Percentiles rank a stretch among this genome's conserved stretches.
These are phyloP conservation scores for Zaprionus gabonicus DNA, from an alignment of 1,140 invertebrate species.

Conservation along the genomic window DNA sequence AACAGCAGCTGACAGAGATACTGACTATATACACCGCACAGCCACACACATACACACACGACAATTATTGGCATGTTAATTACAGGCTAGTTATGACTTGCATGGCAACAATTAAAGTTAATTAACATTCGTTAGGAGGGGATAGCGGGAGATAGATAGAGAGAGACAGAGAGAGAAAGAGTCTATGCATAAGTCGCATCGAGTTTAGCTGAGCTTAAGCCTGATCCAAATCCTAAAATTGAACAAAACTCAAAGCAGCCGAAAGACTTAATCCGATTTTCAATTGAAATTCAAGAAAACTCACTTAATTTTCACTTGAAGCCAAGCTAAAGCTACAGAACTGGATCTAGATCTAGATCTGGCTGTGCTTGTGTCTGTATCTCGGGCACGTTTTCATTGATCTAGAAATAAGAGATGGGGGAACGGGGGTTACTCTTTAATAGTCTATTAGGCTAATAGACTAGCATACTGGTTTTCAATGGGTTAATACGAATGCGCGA, in stretches of 20 bases:
- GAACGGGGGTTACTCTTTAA: conserved; percentile 12
- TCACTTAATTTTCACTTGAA: conserved; percentile 32
- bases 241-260: conserved; percentile 15
- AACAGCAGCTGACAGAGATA: conserved; percentile 44
- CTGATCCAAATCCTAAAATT: conserved; percentile 18
- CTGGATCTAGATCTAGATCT: conserved; percentile 24
- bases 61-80: conserved; percentile 77
- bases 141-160: too few relatives aligned
- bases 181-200: conserved; percentile 1
- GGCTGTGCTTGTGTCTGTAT: not conserved
- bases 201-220: conserved; percentile 2
- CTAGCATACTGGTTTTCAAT: conserved; percentile 42
- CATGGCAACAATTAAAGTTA: conserved; percentile 77
- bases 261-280: conserved; percentile 6
- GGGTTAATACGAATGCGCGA: conserved; percentile 38
- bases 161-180: not conserved
- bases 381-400: conserved; percentile 51
- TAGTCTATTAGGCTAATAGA: conserved; percentile 26
- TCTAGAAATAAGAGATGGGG: conserved; percentile 34
- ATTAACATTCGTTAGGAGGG: conserved; percentile 59
- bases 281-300: conserved; percentile 27
- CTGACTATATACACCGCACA: conserved; percentile 5
- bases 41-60: conserved; percentile 17
- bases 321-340: conserved; percentile 14
- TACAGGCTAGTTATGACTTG: conserved; percentile 72